Evolutionary conservation across 1,140 invertebrate species (phyloP).

Genomic region (Tachypleus tridentatus): DNA sequence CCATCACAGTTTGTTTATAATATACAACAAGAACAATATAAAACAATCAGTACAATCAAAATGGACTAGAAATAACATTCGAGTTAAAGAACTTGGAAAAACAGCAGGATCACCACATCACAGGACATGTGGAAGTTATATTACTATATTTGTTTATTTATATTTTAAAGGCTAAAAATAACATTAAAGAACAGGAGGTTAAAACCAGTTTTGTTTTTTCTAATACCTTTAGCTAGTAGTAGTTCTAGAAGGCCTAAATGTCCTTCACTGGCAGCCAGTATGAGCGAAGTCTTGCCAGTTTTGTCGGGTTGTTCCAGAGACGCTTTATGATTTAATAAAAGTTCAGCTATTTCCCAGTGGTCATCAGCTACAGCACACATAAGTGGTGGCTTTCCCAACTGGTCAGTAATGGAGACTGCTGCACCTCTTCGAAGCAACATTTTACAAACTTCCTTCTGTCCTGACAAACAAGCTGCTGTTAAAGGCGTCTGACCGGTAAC

Average conservation of each 20-base stretch:
- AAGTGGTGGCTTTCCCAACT: conserved; percentile 58
- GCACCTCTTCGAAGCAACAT: conserved; percentile 70
- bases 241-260: conserved; percentile 71
- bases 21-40: too few relatives aligned
- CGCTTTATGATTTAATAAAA: conserved; percentile 41
- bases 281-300: conserved; percentile 59
- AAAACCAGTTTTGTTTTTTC: too few relatives aligned
- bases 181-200: too few relatives aligned
- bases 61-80: too few relatives aligned
- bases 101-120: too few relatives aligned
- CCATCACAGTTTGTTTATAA: too few relatives aligned
- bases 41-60: too few relatives aligned
- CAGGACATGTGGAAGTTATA: too few relatives aligned
- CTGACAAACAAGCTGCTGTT: conserved; percentile 69
- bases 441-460: conserved; percentile 60
- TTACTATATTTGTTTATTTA: too few relatives aligned
- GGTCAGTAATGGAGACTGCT: conserved; percentile 51
- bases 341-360: conserved; percentile 61
- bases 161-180: too few relatives aligned
- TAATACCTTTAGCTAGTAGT: conserved; percentile 57
- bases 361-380: conserved; percentile 75
- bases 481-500: conserved; percentile 79
- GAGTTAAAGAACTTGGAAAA: too few relatives aligned
- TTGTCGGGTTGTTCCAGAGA: conserved; percentile 52
- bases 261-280: conserved; percentile 81